Base-by-base conservation (phyloP, 2,113 vertebrate genomes). In the Engystomops pustulosus region DNA sequence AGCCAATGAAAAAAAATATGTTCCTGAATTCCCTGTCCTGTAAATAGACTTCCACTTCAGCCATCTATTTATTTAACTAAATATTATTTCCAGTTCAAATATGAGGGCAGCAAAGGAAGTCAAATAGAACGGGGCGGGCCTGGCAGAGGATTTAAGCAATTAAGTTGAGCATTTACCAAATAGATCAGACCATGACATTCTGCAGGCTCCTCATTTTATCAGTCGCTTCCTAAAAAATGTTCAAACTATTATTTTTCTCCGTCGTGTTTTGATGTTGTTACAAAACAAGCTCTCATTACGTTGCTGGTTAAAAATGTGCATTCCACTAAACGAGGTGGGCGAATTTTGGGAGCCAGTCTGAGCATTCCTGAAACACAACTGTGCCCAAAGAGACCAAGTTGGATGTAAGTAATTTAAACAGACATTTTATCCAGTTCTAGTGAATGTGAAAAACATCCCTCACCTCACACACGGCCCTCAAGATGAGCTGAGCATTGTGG, bases 61-160 rank as follows among this genome's bases (percentile, higher is more conserved):
- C 55, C 23, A 68, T 68, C 47, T 62, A 83, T 80, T 84, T 85
- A 81, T 90, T 90, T 86, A 87, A 79, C 86, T 51, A 38, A 41
- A 58, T 38, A 65, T 36, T 85, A 83, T 87, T 85, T 27, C 6
- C 71, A 90, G 87, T 78, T 85, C 87, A 88, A 86, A 90, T 86
- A 86, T 76, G 86, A 89, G 84, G 85, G 85, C 71, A 90, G 89
- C 89, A 90, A 86, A 65, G 79, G 76, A 90, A 91, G 89, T 89
- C 87, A 90, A 91, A 90, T 86, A 85, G 87, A 89, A 85, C 49
- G 87, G 80, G 65, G 58, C 85, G 86, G 87, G 76, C 79, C 85
- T 91, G 91, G 91, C 88, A 90, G 79, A 80, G 80, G 88, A 89
- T 90, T 88, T 90, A 69, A 90, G 88, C 88, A 88, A 87, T 88